Conservation (phyloP, 2,113 vertebrate species). For the Todiramphus chloris region DNA sequence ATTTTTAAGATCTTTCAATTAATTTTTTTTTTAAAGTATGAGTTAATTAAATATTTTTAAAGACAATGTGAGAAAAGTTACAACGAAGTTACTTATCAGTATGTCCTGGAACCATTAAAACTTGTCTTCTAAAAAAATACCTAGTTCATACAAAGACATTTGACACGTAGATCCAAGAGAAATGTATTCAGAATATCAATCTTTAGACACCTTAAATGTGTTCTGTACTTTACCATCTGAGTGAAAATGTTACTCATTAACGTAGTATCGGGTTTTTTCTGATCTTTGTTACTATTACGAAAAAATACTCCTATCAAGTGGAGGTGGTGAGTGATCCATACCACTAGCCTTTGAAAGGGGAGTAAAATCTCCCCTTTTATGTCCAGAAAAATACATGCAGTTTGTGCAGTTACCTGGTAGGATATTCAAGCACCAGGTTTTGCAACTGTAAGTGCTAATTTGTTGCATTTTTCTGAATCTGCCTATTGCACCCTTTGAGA, state of each 20-base stretch:
- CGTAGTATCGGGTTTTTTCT: neutral
- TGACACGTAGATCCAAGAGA: neutral
- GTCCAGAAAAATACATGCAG: neutral
- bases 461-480: neutral
- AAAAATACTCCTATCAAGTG: neutral
- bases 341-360: neutral
- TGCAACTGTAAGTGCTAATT: neutral
- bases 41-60: neutral
- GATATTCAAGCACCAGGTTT: neutral
- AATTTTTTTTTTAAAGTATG: neutral
- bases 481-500: neutral
- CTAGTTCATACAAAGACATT: rapidly evolving
- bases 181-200: neutral
- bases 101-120: neutral
- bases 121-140: neutral
- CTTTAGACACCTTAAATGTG: neutral
- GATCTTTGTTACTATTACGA: neutral
- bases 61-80: neutral
- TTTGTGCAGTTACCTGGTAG: neutral
- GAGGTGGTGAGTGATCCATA: neutral
- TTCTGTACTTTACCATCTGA: neutral
- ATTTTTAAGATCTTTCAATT: neutral
- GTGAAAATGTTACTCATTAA: neutral
- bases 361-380: neutral
- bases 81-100: neutral